Percentiles rank a stretch among this genome's conserved stretches.
Conservation (phyloP, 2,113 vertebrate species). For the Notothenia coriiceps region DNA sequence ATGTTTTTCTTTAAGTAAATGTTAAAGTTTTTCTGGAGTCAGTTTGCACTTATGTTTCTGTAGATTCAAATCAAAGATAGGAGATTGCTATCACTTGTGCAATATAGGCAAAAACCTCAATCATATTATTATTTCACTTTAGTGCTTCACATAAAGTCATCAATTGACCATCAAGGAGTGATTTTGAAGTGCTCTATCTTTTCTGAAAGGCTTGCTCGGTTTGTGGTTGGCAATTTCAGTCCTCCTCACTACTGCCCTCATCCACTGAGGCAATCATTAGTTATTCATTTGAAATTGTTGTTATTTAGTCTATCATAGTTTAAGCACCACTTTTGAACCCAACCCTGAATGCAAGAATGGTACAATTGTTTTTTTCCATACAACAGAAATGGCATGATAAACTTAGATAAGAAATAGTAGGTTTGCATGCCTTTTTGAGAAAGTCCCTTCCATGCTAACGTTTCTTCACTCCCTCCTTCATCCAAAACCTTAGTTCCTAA, state of each 20-base stretch:
- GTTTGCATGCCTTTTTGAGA: background rate
- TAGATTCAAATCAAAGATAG: background rate
- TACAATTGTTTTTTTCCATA: background rate
- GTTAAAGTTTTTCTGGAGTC: background rate
- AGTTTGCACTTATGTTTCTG: background rate
- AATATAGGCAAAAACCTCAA: conserved; percentile 10
- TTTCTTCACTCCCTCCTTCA: background rate
- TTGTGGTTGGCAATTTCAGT: background rate
- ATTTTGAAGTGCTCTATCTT: conserved; percentile 1
- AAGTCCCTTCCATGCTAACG: too few species aligned
- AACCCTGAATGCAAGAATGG: background rate
- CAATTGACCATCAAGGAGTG: background rate
- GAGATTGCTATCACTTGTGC: background rate
- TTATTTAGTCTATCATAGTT: background rate
- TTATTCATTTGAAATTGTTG: background rate
- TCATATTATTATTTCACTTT: conserved; percentile 4
- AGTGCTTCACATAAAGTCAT: conserved; percentile 12
- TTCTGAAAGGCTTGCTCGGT: background rate
- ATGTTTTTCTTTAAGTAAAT: conserved; percentile 8
- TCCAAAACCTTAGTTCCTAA: background rate
- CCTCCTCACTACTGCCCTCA: background rate
- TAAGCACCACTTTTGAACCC: background rate
- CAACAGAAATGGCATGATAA: background rate
- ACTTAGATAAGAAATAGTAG: background rate
- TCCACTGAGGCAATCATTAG: background rate